Evolutionary conservation across 2,113 vertebrate species (phyloP).

Genomic region (Datnioides undecimradiatus): DNA sequence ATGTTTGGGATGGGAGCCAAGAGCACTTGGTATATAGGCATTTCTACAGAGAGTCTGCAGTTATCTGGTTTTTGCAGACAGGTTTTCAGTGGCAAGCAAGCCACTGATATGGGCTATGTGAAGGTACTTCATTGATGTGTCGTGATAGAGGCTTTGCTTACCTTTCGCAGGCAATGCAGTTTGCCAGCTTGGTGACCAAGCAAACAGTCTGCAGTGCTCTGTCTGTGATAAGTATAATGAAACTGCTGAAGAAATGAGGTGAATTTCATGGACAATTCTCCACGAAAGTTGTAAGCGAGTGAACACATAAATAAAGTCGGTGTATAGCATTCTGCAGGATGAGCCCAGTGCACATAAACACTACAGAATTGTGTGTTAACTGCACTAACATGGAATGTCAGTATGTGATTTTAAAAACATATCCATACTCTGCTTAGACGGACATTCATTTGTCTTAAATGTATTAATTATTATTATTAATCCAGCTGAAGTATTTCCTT

Average conservation of each 20-base stretch:
- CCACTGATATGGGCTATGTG: constrained; percentile 60
- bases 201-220: constrained; percentile 47
- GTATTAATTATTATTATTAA: no score
- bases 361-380: neutral
- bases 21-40: constrained; percentile 36
- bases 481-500: no score
- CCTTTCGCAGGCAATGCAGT: constrained; percentile 64
- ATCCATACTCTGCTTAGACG: no score
- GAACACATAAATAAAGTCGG: neutral
- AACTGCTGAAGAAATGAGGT: constrained; percentile 46
- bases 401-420: no score
- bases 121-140: constrained; percentile 67
- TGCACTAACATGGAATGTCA: neutral
- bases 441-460: neutral
- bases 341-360: neutral
- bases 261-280: constrained; percentile 51
- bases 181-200: constrained; percentile 61
- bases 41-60: constrained; percentile 50
- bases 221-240: constrained; percentile 68
- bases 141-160: constrained; percentile 62
- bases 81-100: constrained; percentile 62
- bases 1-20: constrained; percentile 30
- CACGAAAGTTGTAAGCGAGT: constrained; percentile 8
- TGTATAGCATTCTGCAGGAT: neutral
- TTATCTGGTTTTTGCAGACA: constrained; percentile 72